Evolutionary conservation across 2,113 vertebrate genomes (phyloP).

Genomic region (Erinaceus europaeus): DNA sequence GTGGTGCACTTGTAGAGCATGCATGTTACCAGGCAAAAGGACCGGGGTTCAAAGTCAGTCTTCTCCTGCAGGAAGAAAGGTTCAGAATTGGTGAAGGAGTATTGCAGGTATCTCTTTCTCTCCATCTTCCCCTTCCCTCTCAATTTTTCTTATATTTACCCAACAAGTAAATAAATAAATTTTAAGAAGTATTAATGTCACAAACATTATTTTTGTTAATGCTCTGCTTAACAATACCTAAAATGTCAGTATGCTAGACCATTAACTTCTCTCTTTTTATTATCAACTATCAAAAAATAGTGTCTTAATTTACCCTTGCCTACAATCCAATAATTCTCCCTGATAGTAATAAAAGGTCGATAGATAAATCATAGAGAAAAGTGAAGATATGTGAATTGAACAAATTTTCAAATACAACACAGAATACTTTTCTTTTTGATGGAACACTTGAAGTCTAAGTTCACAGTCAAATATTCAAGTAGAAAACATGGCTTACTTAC

Average conservation of each 20-base stretch:
- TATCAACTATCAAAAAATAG: neutral
- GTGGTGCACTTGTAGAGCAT: no score
- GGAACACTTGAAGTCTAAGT: neutral
- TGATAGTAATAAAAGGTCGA: slow-evolving; percentile 7
- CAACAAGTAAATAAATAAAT: no score
- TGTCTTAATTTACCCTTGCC: neutral
- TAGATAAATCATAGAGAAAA: slow-evolving; percentile 31
- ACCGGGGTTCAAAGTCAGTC: no score
- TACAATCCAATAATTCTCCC: slow-evolving; percentile 2
- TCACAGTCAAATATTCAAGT: slow-evolving; percentile 20
- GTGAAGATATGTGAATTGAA: neutral
- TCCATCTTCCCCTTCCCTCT: no score
- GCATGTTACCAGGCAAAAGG: no score
- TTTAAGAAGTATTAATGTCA: neutral
- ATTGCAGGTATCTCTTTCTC: no score
- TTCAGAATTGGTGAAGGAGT: no score
- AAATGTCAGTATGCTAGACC: neutral
- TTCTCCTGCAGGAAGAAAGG: no score
- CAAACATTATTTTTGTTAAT: slow-evolving; percentile 2
- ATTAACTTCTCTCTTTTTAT: neutral
- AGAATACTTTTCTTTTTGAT: neutral
- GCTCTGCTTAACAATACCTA: neutral
- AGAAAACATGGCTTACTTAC: slow-evolving; percentile 11
- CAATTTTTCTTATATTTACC: no score
- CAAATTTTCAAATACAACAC: neutral